Evolutionary conservation across 1,140 invertebrate species (phyloP), one percentile per base, ranked within the genome.

Genomic region (Lepidurus couesii): DNA sequence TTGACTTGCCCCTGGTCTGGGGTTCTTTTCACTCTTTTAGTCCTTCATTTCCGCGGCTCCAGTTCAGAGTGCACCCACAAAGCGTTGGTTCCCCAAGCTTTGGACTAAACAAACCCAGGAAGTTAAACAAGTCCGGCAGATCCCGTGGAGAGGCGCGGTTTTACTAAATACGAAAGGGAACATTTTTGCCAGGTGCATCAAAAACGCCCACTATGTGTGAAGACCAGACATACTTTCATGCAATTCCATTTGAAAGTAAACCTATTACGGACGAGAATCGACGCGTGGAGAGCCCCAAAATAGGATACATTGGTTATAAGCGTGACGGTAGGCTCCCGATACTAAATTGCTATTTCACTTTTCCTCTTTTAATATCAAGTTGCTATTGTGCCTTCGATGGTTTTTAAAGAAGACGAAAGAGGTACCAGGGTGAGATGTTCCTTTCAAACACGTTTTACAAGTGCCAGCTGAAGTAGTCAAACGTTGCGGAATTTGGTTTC

Each of bases 231-330:
- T 65, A n/a, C 53, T 65, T 65, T 21, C 53, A 65, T 65, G 53
- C n/a, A 7, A 65, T 65, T 65, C 53, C 53, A 21, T 65, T 65
- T 21, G 53, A 65, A 16, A 65, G 53, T 65, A 65, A 65, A 65
- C 53, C 53, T 13, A n/a, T n/a, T n/a, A 13, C 53, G 53, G 53
- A 65, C 21, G 53, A 65, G 21, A 21, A n/a, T n/a, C 53, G 13
- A 13, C 53, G 9, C 53, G 13, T 65, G 16, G 53, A 65, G 21
- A 65, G 53, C 21, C 53, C 53, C 53, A 65, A 65, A 65, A 65
- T 65, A 65, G 53, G 53, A 16, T 65, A 65, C 53, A 65, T 65
- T 65, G 53, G 53, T 7, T 65, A 65, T 21, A 65, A 65, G 21
- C 53, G 53, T 1, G 53, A 65, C 21, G 53, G 53, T 65, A 65